These are phyloP conservation scores for Lasioglossum albipes DNA, from an alignment of 1,140 invertebrate genomes.

Conservation along the genomic window DNA sequence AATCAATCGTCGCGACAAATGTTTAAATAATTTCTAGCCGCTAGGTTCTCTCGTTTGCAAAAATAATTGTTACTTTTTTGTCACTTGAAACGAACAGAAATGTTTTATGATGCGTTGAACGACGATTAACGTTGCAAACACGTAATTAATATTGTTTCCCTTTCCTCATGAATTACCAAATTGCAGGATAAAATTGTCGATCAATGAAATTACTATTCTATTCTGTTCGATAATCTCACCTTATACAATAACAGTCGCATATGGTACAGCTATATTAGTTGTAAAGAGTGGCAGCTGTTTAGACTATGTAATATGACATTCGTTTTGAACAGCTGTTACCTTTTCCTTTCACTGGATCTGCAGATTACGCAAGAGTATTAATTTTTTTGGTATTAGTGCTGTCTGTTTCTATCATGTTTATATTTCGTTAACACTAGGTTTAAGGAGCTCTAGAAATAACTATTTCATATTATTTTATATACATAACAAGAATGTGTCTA, in stretches of 20 bases:
- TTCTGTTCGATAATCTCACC: background rate
- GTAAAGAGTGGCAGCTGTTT: constrained; percentile 56
- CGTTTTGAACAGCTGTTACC: constrained; percentile 52
- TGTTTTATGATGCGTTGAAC: too few species aligned
- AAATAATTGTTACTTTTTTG: background rate
- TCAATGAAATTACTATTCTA: background rate
- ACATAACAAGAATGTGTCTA: too few species aligned
- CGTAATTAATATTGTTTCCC: background rate
- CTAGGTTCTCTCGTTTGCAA: too few species aligned
- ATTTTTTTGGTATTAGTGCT: background rate
- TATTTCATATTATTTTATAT: too few species aligned
- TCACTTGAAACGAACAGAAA: background rate
- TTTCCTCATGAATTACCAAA: background rate
- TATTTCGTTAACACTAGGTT: too few species aligned
- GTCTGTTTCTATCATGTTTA: too few species aligned
- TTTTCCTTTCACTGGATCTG: background rate
- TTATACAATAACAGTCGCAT: background rate
- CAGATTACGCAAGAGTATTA: background rate
- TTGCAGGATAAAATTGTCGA: background rate
- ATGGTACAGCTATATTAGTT: background rate
- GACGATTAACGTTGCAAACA: too few species aligned
- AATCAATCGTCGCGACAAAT: background rate
- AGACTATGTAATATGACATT: constrained; percentile 59
- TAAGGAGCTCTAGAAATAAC: too few species aligned
- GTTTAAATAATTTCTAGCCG: background rate